Conservation (phyloP, 1,140 invertebrate species). For the Zeugodacus cucurbitae region DNA sequence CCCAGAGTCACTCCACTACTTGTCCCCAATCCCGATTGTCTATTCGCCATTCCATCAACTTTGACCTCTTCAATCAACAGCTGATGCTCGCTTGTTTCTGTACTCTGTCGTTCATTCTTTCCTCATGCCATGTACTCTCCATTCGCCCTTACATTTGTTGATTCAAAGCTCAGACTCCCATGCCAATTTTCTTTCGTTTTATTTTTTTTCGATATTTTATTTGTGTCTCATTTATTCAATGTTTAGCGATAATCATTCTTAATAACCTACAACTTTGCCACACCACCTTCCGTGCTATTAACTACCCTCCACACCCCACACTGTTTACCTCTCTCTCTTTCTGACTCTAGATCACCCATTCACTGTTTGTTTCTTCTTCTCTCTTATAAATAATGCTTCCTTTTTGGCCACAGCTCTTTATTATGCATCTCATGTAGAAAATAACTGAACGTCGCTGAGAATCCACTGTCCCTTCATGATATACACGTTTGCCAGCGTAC, state of each 20-base stretch:
- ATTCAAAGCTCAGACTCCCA: neutral
- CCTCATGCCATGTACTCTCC: neutral
- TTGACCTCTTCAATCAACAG: slow-evolving; percentile 31
- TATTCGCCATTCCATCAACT: neutral
- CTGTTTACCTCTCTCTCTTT: neutral
- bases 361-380: neutral
- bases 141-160: neutral
- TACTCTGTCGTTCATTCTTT: neutral
- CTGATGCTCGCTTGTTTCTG: neutral
- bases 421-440: slow-evolving; percentile 65
- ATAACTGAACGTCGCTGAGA: slow-evolving; percentile 54
- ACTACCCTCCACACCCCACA: neutral
- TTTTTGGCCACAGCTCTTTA: slow-evolving; percentile 44
- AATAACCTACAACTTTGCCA: slow-evolving; percentile 18
- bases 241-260: slow-evolving; percentile 35
- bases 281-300: neutral
- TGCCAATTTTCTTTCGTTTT: neutral
- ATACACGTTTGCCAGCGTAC: neutral
- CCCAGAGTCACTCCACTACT: neutral
- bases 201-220: neutral
- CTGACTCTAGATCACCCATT: neutral
- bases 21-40: neutral
- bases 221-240: slow-evolving; percentile 21
- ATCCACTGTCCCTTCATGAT: neutral
- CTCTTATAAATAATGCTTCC: neutral